Percentiles rank a stretch among this genome's conserved stretches.
Conservation (phyloP, 1,140 invertebrate species). For the Tenebrio molitor region DNA sequence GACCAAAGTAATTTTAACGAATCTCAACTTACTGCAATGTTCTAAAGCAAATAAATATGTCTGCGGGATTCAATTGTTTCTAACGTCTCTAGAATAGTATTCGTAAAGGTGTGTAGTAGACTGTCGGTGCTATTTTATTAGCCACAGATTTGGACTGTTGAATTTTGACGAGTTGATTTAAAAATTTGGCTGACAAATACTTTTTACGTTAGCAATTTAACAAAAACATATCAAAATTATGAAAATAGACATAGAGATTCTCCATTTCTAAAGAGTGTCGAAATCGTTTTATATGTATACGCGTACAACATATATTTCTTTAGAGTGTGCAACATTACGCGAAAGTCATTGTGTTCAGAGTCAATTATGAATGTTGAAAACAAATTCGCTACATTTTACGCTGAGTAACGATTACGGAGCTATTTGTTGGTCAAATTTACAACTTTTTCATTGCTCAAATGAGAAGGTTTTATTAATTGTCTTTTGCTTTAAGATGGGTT, state of each 20-base stretch:
- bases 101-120: conserved; percentile 23
- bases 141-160: conserved; percentile 19
- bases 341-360: conserved; percentile 36
- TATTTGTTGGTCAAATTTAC: conserved; percentile 40
- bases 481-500: conserved; percentile 19
- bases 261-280: no score
- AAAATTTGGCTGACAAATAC: conserved; percentile 39
- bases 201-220: background rate
- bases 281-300: no score
- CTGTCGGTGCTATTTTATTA: conserved; percentile 37
- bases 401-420: background rate
- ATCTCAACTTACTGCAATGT: conserved; percentile 15
- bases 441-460: conserved; percentile 32
- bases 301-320: no score
- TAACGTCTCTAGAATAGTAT: conserved; percentile 22
- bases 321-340: no score
- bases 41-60: conserved; percentile 33
- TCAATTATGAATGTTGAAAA: conserved; percentile 20
- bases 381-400: no score
- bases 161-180: conserved; percentile 7
- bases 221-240: conserved; percentile 38
- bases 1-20: conserved; percentile 5
- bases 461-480: background rate
- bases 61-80: conserved; percentile 17
- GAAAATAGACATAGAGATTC: no score